A percentile compares a stretch with the other conserved stretches of the same genome.
Evolutionary conservation across 2,113 vertebrate genomes (phyloP).

Genomic region (Varanus salvator): DNA sequence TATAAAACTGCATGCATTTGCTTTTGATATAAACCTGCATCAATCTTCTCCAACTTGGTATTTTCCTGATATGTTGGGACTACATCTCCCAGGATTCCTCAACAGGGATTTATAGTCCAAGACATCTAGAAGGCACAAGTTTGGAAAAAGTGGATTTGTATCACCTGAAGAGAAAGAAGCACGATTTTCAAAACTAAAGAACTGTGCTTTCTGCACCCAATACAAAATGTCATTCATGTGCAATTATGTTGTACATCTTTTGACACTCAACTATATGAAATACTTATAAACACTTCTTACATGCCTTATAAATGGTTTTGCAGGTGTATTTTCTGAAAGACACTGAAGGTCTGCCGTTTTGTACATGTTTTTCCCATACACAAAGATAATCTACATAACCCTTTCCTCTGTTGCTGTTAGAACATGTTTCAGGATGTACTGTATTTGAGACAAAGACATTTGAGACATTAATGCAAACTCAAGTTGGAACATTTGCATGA

Average conservation of each 20-base stretch:
- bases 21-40: neutral
- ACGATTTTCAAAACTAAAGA: neutral
- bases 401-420: neutral
- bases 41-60: neutral
- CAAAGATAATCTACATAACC: neutral
- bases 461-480: neutral
- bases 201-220: neutral
- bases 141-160: neutral
- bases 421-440: neutral
- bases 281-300: neutral
- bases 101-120: neutral
- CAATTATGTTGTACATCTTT: neutral
- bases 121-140: neutral
- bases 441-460: too few relatives aligned
- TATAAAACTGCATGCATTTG: neutral
- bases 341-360: neutral
- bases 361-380: neutral
- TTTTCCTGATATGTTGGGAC: too few relatives aligned
- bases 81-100: too few relatives aligned
- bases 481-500: neutral
- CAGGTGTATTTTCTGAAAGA: neutral
- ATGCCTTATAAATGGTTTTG: neutral
- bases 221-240: neutral
- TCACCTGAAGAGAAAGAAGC: neutral
- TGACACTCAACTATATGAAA: neutral